phyloP scores from a whole-genome alignment of 2,797 vertebrate genomes.

The Somateria mollissima region DNA sequence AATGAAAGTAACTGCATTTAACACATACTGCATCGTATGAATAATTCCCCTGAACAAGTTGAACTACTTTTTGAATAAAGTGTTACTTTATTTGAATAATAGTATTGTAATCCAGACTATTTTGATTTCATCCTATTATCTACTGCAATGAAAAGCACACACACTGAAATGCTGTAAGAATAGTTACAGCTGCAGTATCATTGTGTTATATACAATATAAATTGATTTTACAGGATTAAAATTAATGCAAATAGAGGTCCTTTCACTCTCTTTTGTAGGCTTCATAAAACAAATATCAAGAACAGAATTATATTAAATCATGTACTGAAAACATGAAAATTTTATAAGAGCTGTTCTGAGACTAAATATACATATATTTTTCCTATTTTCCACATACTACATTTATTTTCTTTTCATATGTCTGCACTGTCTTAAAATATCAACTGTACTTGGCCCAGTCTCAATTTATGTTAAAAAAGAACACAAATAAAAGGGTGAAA shows the following conservation, averaged over 20 bases:
- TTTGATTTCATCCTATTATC: background rate
- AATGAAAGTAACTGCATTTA: background rate
- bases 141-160: background rate
- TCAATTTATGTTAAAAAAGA: background rate
- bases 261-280: background rate
- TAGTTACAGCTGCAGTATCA: background rate
- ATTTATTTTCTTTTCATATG: background rate
- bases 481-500: background rate
- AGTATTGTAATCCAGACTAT: background rate
- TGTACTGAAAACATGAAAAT: background rate
- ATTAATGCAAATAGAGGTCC: background rate
- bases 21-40: accelerated
- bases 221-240: background rate
- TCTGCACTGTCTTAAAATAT: background rate
- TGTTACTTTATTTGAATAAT: background rate
- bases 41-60: background rate
- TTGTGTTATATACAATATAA: background rate
- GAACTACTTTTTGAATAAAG: background rate
- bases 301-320: background rate
- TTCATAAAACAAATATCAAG: background rate
- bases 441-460: background rate
- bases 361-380: background rate
- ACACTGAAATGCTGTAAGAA: background rate
- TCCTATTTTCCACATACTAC: background rate
- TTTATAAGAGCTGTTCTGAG: background rate